phyloP scores from a whole-genome alignment of 2,113 vertebrate genomes.

The Todiramphus chloris region DNA sequence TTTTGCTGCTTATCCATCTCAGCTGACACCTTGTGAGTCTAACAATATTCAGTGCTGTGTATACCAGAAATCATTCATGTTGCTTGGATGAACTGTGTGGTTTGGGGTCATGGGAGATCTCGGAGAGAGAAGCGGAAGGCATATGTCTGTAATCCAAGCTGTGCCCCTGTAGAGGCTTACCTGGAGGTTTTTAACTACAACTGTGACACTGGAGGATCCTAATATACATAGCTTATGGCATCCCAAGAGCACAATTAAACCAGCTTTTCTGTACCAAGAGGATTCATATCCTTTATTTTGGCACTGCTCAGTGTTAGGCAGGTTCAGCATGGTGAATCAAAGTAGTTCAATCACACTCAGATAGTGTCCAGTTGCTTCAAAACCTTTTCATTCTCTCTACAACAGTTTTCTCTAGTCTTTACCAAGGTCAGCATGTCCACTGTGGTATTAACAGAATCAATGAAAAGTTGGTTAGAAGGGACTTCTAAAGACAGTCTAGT shows the following conservation, averaged over 20 bases:
- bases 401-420: background rate
- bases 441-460: background rate
- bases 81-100: background rate
- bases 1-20: background rate
- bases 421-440: background rate
- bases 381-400: background rate
- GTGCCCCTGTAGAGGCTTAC: background rate
- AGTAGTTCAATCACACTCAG: background rate
- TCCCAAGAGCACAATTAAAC: background rate
- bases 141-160: background rate
- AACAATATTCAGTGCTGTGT: background rate
- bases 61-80: background rate
- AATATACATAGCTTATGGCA: background rate
- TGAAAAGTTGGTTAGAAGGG: background rate
- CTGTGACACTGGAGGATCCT: background rate
- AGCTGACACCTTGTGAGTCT: background rate
- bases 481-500: background rate
- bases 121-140: background rate
- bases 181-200: background rate
- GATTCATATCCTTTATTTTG: background rate
- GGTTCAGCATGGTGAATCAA: background rate
- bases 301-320: background rate
- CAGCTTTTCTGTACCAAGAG: background rate
- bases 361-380: background rate
- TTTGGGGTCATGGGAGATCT: background rate